A percentile compares a stretch with the other conserved stretches of the same genome.
phyloP scores from a whole-genome alignment of 2,888 invertebrate species.

The Terebella lapidaria region DNA sequence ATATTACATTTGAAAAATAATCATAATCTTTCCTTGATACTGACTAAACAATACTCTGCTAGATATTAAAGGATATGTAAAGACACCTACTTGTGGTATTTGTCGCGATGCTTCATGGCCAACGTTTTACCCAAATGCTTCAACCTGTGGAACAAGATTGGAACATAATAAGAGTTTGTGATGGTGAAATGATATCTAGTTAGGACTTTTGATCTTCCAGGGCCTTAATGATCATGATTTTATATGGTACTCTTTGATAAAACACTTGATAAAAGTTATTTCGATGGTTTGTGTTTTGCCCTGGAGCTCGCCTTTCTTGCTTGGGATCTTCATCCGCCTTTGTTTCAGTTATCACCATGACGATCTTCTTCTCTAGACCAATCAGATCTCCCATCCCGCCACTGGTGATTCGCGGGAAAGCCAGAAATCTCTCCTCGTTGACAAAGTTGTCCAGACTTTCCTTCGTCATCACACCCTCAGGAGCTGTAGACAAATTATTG shows the following conservation, averaged over 20 bases:
- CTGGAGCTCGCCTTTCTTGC: too few relatives aligned
- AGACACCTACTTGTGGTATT: not conserved
- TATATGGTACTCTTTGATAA: too few relatives aligned
- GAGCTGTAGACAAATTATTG: not conserved
- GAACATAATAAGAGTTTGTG: too few relatives aligned
- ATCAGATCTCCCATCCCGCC: conserved; percentile 73
- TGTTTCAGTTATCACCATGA: not conserved
- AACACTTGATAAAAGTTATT: too few relatives aligned
- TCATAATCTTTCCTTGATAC: too few relatives aligned
- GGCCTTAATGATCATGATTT: too few relatives aligned
- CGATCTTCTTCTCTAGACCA: not conserved
- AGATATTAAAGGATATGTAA: not conserved
- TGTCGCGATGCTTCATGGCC: not conserved
- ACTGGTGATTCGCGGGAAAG: conserved; percentile 63
- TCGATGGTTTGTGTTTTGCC: too few relatives aligned
- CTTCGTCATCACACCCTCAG: conserved; percentile 27
- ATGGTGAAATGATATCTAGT: too few relatives aligned
- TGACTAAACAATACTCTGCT: not conserved
- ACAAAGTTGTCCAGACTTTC: conserved; percentile 73
- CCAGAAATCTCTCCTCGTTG: conserved; percentile 80
- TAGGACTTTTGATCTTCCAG: too few relatives aligned
- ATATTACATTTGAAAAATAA: not conserved
- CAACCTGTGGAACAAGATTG: too few relatives aligned
- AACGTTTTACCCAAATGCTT: not conserved
- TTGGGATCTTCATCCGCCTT: too few relatives aligned